Conservation (phyloP, 2,113 vertebrate species). For the cattle (Bos taurus) region DNA sequence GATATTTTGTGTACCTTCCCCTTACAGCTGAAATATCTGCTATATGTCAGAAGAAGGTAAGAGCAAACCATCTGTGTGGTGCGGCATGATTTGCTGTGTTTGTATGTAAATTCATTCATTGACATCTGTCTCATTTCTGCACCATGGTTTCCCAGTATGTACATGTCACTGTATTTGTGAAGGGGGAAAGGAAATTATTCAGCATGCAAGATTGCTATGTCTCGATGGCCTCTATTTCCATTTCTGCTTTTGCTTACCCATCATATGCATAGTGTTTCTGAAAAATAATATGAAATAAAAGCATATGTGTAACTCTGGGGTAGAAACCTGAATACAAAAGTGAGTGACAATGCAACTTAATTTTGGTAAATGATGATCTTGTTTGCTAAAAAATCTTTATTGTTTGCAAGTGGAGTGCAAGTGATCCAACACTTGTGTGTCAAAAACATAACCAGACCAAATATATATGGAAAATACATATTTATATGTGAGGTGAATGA, state of each 20-base stretch:
- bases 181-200: constrained; percentile 39
- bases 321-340: constrained; percentile 28
- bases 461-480: not conserved
- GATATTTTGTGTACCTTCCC: constrained; percentile 83
- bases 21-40: constrained; percentile 99
- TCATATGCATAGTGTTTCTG: not conserved
- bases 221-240: constrained; percentile 36
- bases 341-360: not conserved
- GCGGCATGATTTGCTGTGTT: constrained; percentile 76
- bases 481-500: not conserved
- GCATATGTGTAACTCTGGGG: not conserved
- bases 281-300: constrained; percentile 41
- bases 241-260: constrained; percentile 55
- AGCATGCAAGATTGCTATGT: constrained; percentile 66
- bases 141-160: constrained; percentile 47
- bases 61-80: constrained; percentile 73
- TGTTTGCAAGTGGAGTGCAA: not conserved
- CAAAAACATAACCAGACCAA: not conserved
- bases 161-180: constrained; percentile 54
- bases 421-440: not conserved
- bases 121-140: constrained; percentile 58
- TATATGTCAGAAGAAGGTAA: constrained; percentile 99
- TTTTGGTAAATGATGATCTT: not conserved
- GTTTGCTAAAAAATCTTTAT: not conserved
- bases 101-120: constrained; percentile 75